Evolutionary conservation across 1,140 invertebrate genomes (phyloP).

Genomic region (Eurosta solidaginis): DNA sequence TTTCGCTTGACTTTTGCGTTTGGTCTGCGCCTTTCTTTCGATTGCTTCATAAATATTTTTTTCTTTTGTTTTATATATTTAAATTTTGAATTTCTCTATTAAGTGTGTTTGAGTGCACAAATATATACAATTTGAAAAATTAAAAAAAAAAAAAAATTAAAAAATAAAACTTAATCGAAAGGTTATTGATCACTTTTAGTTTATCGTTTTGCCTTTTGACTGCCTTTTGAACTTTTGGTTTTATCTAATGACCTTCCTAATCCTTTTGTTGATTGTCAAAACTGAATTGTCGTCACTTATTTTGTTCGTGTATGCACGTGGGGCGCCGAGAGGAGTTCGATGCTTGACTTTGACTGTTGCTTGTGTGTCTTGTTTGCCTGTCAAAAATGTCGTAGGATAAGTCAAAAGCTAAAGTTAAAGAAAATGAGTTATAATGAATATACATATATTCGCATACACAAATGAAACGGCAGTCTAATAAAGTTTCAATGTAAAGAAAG

Average conservation of each 20-base stretch:
- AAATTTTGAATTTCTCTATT: slow-evolving; percentile 1
- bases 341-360: no score
- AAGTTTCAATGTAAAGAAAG: not conserved
- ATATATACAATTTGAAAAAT: not conserved
- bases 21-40: not conserved
- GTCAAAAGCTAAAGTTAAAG: not conserved
- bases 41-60: not conserved
- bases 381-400: slow-evolving; percentile 1
- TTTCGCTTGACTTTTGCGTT: not conserved
- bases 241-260: no score
- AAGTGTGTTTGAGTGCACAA: not conserved
- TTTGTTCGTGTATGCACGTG: no score
- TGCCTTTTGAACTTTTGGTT: no score
- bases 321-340: no score
- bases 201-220: no score
- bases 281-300: no score
- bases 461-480: slow-evolving; percentile 2
- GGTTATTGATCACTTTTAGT: no score
- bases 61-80: not conserved
- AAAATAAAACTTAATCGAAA: no score
- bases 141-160: not conserved
- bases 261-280: no score
- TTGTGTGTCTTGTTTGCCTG: not conserved
- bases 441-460: not conserved
- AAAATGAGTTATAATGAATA: not conserved